These are phyloP conservation scores for Stictonetta naevosa DNA, from an alignment of 2,113 vertebrate genomes.

Conservation along the genomic window DNA sequence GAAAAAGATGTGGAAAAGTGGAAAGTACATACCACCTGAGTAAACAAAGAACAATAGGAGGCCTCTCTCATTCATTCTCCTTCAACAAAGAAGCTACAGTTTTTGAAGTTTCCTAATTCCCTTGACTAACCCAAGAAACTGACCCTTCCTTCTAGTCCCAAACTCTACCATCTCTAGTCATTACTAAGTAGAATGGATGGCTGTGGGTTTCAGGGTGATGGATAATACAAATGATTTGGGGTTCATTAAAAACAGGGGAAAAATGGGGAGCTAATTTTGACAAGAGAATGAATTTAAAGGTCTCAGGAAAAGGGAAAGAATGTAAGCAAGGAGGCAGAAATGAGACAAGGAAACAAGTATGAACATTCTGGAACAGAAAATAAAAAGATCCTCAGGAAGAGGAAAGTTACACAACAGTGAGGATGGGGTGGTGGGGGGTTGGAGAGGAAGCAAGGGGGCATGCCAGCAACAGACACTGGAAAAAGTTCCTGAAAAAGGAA, in stretches of 20 bases:
- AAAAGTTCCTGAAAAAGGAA: not conserved
- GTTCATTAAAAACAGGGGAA: not conserved
- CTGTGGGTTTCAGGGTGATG: not conserved
- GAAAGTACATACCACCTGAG: not conserved
- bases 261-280: not conserved
- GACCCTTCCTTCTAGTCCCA: not conserved
- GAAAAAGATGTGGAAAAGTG: not conserved
- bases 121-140: not conserved
- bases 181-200: fast-evolving
- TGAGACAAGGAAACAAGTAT: not conserved
- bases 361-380: not conserved
- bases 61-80: not conserved
- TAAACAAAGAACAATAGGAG: not conserved
- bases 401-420: not conserved
- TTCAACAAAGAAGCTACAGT: not conserved
- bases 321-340: not conserved
- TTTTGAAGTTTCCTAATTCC: not conserved
- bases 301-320: not conserved
- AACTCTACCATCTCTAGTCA: not conserved
- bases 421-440: not conserved
- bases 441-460: not conserved
- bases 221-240: not conserved
- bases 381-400: not conserved
- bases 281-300: slow-evolving; percentile 4
- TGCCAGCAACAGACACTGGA: not conserved